phyloP scores from a whole-genome alignment of 2,888 invertebrate species.

The Galerucella nymphaeae region DNA sequence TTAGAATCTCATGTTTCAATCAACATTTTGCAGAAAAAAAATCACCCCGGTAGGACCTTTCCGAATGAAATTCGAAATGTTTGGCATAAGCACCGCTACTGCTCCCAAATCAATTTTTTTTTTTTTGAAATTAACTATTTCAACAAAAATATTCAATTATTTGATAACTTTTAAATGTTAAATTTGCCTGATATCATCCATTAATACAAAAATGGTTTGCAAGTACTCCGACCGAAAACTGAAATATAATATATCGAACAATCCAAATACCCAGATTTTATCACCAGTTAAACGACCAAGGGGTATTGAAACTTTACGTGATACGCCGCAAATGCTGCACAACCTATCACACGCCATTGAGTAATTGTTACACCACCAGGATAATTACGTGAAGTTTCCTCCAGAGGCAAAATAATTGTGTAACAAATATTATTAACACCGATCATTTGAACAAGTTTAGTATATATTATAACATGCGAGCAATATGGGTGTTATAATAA shows the following conservation, averaged over 20 bases:
- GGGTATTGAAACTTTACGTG: slow-evolving; percentile 11
- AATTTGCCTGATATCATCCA: neutral
- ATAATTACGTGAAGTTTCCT: slow-evolving; percentile 11
- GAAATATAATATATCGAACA: neutral
- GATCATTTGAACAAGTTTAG: slow-evolving; percentile 4
- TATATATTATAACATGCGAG: neutral
- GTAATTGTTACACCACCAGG: slow-evolving; percentile 14
- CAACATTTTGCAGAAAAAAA: too few relatives aligned
- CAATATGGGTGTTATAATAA: neutral
- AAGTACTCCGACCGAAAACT: neutral
- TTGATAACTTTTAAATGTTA: too few relatives aligned
- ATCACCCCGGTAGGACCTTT: too few relatives aligned
- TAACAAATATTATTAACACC: slow-evolving; percentile 8
- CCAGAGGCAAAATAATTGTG: slow-evolving; percentile 3
- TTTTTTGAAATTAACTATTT: too few relatives aligned
- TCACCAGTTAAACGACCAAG: slow-evolving; percentile 1
- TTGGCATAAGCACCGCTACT: too few relatives aligned
- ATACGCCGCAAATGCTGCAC: slow-evolving; percentile 4
- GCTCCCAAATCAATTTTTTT: too few relatives aligned
- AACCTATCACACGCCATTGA: slow-evolving; percentile 6
- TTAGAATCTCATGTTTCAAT: too few relatives aligned
- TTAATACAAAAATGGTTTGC: neutral
- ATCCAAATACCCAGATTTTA: neutral
- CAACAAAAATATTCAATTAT: too few relatives aligned
- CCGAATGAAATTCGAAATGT: too few relatives aligned